Evolutionary conservation across 2,888 invertebrate species (phyloP).

Genomic region (Diadegma fenestrale): DNA sequence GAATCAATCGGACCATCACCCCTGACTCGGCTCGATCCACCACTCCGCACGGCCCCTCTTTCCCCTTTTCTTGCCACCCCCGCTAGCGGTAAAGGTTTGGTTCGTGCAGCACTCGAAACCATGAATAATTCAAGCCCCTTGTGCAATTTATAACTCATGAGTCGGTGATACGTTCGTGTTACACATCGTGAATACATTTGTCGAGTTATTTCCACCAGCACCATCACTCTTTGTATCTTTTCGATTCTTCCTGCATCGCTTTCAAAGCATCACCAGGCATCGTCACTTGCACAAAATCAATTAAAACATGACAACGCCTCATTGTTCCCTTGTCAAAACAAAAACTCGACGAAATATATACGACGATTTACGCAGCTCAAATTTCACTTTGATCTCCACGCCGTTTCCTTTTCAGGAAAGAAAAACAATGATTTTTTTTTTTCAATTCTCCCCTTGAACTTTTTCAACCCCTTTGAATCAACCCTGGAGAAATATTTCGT

Average conservation of each 20-base stretch:
- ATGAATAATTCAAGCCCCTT: constrained; percentile 67
- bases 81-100: constrained; percentile 34
- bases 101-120: constrained; percentile 64
- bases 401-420: background rate
- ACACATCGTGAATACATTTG: constrained; percentile 71
- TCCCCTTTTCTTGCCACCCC: constrained; percentile 18
- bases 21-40: constrained; percentile 47
- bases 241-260: background rate
- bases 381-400: background rate
- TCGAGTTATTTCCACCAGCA: constrained; percentile 63
- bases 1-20: constrained; percentile 66
- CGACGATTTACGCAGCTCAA: background rate
- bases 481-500: too few species aligned
- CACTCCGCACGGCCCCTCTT: constrained; percentile 15
- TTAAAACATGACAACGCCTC: constrained; percentile 37
- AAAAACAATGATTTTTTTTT: background rate
- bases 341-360: background rate
- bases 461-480: background rate
- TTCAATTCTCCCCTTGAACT: background rate
- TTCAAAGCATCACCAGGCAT: constrained; percentile 7
- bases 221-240: constrained; percentile 24
- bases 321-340: background rate
- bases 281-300: constrained; percentile 29
- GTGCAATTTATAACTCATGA: constrained; percentile 71
- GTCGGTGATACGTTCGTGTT: constrained; percentile 71